Percentiles rank a stretch among this genome's conserved stretches.
Conservation (phyloP, 2,888 invertebrate species). For the Drosophila phalerata region DNA sequence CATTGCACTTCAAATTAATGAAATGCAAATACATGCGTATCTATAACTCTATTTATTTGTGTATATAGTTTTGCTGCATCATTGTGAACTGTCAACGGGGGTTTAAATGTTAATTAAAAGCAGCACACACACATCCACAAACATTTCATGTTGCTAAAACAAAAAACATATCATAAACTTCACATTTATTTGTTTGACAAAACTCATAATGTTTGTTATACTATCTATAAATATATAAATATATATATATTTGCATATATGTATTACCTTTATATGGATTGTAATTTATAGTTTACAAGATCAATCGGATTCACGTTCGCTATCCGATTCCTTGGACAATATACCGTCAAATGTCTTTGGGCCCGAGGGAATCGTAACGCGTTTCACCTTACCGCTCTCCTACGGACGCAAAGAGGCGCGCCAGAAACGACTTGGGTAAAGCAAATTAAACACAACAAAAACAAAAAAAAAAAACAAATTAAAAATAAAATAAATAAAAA, state of each 20-base stretch:
- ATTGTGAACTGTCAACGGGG: conserved; percentile 28
- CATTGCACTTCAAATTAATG: not conserved
- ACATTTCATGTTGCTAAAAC: conserved; percentile 1
- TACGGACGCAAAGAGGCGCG: conserved; percentile 92
- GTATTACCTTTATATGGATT: conserved; percentile 58
- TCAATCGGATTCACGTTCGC: conserved; percentile 86
- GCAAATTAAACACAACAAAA: conserved; percentile 44
- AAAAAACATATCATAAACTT: conserved; percentile 9
- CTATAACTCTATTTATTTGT: not conserved
- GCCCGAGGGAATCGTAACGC: conserved; percentile 88
- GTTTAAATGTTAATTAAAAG: conserved; percentile 20
- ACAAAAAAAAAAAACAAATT: conserved; percentile 22
- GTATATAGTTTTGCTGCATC: conserved; percentile 7
- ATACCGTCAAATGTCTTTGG: conserved; percentile 87
- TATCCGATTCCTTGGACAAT: conserved; percentile 88
- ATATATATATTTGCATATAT: conserved; percentile 19
- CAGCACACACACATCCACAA: not conserved
- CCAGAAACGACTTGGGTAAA: conserved; percentile 93
- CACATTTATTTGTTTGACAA: conserved; percentile 19
- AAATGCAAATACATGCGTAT: not conserved
- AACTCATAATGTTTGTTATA: conserved; percentile 16
- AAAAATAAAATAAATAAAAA: conserved; percentile 19
- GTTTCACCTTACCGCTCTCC: conserved; percentile 91
- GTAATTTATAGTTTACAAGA: conserved; percentile 85
- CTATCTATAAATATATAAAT: conserved; percentile 3